A percentile compares a stretch with the other conserved stretches of the same genome.
These are phyloP conservation scores for Sclerodermus sp. DNA, from an alignment of 2,888 invertebrate genomes.

Conservation along the genomic window DNA sequence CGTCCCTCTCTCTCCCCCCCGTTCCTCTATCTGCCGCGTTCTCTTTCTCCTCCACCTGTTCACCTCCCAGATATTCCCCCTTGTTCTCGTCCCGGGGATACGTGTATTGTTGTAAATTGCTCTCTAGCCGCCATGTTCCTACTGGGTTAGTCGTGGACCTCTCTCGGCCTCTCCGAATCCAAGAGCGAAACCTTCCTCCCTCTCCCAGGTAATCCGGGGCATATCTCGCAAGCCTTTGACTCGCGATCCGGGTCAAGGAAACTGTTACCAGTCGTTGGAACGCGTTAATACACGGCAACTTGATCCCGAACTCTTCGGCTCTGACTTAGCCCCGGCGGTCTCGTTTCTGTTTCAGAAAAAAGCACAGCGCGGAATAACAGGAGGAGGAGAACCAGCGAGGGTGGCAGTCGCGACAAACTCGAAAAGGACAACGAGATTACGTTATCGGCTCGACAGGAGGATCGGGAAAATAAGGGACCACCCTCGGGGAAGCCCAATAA, in stretches of 20 bases:
- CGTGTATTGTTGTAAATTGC: constrained; percentile 39
- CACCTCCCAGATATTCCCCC: constrained; percentile 11
- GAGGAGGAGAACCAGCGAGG: constrained; percentile 47
- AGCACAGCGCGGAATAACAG: constrained; percentile 44
- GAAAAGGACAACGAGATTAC: constrained; percentile 32
- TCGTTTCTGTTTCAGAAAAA: constrained; percentile 53
- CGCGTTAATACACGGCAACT: too few species aligned
- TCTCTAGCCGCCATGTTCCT: constrained; percentile 33
- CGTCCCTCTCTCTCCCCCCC: constrained; percentile 18
- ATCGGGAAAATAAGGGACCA: constrained; percentile 54
- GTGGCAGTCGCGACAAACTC: constrained; percentile 38
- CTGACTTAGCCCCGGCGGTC: too few species aligned
- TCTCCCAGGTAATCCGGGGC: too few species aligned
- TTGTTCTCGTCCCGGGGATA: constrained; percentile 13
- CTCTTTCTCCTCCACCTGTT: constrained; percentile 10
- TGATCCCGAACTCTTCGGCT: too few species aligned
- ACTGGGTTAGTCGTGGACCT: constrained; percentile 21
- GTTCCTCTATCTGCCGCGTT: constrained; percentile 4
- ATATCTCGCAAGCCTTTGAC: too few species aligned
- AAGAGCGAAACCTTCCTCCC: too few species aligned
- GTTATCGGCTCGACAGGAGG: constrained; percentile 45
- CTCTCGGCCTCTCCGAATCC: too few species aligned
- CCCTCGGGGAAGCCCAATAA: constrained; percentile 42
- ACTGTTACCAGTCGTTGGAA: too few species aligned
- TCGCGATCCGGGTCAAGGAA: too few species aligned